Conservation (phyloP, 37 sponge, comb jelly and placozoan species). For the Axinella damicornis region DNA sequence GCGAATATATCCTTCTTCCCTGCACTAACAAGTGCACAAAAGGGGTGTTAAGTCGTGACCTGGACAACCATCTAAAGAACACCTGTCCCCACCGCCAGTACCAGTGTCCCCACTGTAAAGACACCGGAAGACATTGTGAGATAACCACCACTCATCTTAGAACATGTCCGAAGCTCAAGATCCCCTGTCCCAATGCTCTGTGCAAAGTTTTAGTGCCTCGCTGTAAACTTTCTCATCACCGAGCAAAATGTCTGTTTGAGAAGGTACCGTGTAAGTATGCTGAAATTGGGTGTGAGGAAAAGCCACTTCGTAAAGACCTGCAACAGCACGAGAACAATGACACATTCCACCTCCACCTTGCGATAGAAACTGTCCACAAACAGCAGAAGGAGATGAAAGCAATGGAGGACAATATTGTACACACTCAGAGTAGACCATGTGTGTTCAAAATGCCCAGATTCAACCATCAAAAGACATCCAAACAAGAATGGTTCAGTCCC, state of each 20-base stretch:
- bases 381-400: background rate
- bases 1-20: background rate
- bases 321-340: constrained; percentile 12
- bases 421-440: too few relatives aligned
- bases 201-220: background rate
- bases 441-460: too few relatives aligned
- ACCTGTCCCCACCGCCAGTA: constrained; percentile 26
- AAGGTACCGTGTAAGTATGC: constrained; percentile 25
- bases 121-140: constrained; percentile 18
- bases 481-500: too few relatives aligned
- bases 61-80: constrained; percentile 6
- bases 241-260: constrained; percentile 1
- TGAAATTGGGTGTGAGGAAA: constrained; percentile 19
- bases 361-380: background rate
- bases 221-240: constrained; percentile 10
- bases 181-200: constrained; percentile 22
- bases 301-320: constrained; percentile 3
- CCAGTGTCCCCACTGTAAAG: constrained; percentile 47
- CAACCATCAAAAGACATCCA: too few relatives aligned
- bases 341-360: constrained; percentile 4
- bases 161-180: constrained; percentile 9
- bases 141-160: constrained; percentile 27
- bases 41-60: background rate
- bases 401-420: too few relatives aligned
- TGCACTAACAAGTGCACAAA: constrained; percentile 37